A percentile compares a stretch with the other conserved stretches of the same genome.
phyloP scores from a whole-genome alignment of 2,888 invertebrate genomes.

The Microctonus aethiopoides region DNA sequence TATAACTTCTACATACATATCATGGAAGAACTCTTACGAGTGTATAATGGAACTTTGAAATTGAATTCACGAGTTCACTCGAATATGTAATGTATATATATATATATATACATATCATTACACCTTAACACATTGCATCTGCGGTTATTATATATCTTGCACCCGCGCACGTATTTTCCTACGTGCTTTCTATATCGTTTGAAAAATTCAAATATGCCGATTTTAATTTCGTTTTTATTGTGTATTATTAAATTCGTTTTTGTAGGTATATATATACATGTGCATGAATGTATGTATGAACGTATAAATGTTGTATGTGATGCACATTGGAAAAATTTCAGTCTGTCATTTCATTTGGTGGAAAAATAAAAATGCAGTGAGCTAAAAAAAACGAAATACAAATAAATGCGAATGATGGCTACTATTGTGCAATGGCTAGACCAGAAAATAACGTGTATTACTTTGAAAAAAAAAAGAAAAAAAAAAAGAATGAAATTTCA shows the following conservation, averaged over 20 bases:
- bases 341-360: background rate
- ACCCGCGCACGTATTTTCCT: background rate
- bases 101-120: background rate
- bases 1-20: constrained; percentile 34
- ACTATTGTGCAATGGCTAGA: background rate
- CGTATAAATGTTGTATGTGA: no score
- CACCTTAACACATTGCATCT: constrained; percentile 38
- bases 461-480: constrained; percentile 18
- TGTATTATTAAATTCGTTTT: background rate
- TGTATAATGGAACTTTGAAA: constrained; percentile 42
- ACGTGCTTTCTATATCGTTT: constrained; percentile 17
- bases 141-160: constrained; percentile 10
- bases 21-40: constrained; percentile 52
- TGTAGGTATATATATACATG: background rate
- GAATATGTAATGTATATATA: constrained; percentile 4
- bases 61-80: constrained; percentile 37
- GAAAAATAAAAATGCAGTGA: constrained; percentile 36
- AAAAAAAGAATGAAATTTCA: no score
- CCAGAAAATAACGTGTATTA: background rate
- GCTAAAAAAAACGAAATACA: constrained; percentile 14
- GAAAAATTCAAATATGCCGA: background rate
- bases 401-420: background rate
- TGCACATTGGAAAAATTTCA: no score
- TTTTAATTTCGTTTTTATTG: background rate
- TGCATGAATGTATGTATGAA: background rate